phyloP scores from a whole-genome alignment of 1,140 invertebrate genomes.

The Liolophura sinensis region DNA sequence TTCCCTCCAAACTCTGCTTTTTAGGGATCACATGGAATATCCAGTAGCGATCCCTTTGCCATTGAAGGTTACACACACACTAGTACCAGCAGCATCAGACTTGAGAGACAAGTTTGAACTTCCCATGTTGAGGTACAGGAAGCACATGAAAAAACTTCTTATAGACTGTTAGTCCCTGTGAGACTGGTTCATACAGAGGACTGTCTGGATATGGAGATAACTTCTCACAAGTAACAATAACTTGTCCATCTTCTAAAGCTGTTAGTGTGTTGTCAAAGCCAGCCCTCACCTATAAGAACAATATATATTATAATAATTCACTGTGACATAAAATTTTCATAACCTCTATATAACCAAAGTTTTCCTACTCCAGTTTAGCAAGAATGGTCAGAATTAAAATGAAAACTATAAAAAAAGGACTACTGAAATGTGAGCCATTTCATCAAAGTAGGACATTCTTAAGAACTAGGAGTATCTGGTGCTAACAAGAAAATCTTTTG shows the following conservation, averaged over 20 bases:
- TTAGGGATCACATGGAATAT: too few relatives aligned
- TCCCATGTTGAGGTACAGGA: constrained; percentile 30
- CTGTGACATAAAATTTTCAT: not conserved
- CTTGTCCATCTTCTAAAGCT: constrained; percentile 36
- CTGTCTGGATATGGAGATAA: constrained; percentile 43
- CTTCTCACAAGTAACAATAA: constrained; percentile 33
- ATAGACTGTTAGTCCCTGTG: constrained; percentile 31
- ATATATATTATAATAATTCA: constrained; percentile 1
- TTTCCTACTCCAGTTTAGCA: not conserved
- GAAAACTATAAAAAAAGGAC: not conserved
- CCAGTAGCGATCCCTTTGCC: too few relatives aligned
- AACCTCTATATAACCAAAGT: not conserved
- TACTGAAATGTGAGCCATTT: constrained; percentile 2
- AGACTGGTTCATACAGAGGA: constrained; percentile 35
- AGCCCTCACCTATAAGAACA: constrained; percentile 32
- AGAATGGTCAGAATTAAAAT: not conserved
- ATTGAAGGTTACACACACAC: too few relatives aligned
- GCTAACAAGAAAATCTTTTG: not conserved
- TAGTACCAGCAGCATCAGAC: constrained; percentile 10
- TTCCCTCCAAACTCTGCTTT: too few relatives aligned
- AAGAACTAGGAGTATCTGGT: not conserved
- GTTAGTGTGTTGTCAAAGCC: constrained; percentile 25
- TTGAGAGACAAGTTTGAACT: constrained; percentile 42
- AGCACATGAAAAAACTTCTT: constrained; percentile 43
- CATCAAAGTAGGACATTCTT: not conserved